Evolutionary conservation across 2,888 invertebrate genomes (phyloP), one percentile per base, ranked within the genome.

Genomic region (Rotaria socialis): DNA sequence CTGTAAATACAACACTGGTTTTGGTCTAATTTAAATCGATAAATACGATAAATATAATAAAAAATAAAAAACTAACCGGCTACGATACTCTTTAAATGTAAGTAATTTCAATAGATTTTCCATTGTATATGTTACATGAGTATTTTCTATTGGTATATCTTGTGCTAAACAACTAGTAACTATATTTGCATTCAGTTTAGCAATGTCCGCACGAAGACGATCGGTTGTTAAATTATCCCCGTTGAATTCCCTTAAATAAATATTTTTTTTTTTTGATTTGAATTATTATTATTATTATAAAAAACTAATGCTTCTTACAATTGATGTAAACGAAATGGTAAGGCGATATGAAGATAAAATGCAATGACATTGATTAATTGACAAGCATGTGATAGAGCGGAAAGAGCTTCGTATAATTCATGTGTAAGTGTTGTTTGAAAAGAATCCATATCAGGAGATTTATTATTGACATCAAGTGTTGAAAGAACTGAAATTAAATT

Each of bases 271-370:
- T 67, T 0, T 22, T 27, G 3, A 11, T 2, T 35, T 52, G 3
- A 52, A 52, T 52, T 52, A 52, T 8, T 52, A 35, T 35, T 35
- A 35, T 35, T 35, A 35, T 50, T 14, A 52, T 52, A 52, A 52
- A 52, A 52, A 11, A 11, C 0, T 52, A 16, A 52, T 11, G 14
- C 14, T 27, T 35, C 80, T 80, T 47, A 80, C 80, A 80, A 80
- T 47, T 80, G 80, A 80, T 80, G 80, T 80, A 80, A 47, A 80
- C 47, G 80, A 80, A 80, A 80, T 80, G 80, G 80, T n/a, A 80
- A 47, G 6, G 80, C 47, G 47, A 80, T 80, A 47, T 80, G 43
- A 43, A 80, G 47, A 80, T 80, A 80, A 24, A 80, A 80, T 43
- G 47, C 47, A n/a, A 47, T 47, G 11, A 80, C n/a, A 47, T 80